Conservation (phyloP, 2,113 vertebrate species). For the Corynorhinus townsendii region DNA sequence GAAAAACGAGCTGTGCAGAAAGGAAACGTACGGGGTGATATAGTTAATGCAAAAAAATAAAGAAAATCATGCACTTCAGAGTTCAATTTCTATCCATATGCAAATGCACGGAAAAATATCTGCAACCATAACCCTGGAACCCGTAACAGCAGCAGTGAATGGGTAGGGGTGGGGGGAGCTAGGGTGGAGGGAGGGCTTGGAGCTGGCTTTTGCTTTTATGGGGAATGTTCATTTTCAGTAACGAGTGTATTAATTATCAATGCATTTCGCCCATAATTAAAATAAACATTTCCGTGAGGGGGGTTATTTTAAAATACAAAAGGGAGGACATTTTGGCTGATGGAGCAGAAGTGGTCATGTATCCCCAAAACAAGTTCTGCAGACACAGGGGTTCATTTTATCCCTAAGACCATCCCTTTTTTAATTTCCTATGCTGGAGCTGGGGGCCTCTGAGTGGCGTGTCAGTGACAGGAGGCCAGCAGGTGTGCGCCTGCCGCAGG, state of each 20-base stretch:
- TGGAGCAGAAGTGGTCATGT: background rate
- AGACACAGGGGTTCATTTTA: background rate
- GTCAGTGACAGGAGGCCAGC: background rate
- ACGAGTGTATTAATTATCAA: background rate
- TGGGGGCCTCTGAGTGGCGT: background rate
- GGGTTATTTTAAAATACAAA: background rate
- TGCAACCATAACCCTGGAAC: too few relatives aligned
- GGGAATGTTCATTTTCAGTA: background rate
- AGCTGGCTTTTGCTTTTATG: background rate
- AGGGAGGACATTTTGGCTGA: background rate
- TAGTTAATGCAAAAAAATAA: background rate
- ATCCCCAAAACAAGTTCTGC: background rate
- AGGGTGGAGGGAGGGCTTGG: accelerated
- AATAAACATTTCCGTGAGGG: background rate
- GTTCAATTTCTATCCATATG: background rate
- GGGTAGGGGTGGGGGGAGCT: background rate
- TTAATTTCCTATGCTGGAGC: background rate
- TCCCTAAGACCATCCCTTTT: background rate
- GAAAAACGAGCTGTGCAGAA: background rate
- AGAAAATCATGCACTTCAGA: background rate
- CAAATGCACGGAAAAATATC: background rate
- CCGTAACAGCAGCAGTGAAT: accelerated
- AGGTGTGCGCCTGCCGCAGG: background rate
- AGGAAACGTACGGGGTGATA: background rate
- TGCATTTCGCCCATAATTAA: background rate